Evolutionary conservation across 2,797 vertebrate species (phyloP).

Genomic region (Enteromius viviparus): DNA sequence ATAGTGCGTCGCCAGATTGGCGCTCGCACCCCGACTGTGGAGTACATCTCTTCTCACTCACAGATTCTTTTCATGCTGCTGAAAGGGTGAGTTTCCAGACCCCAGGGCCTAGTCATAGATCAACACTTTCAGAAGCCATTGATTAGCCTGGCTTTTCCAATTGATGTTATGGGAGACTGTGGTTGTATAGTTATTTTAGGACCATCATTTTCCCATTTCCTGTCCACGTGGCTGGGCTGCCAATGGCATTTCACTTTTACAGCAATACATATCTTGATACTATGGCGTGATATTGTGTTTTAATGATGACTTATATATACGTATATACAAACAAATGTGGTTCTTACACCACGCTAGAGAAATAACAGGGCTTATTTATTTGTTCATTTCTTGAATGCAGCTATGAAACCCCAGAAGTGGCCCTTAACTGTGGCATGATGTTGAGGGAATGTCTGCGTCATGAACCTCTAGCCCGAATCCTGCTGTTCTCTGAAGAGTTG

Average conservation of each 20-base stretch:
- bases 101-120: conserved; percentile 47
- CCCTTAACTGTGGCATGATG: conserved; percentile 86
- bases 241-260: conserved; percentile 8
- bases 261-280: background rate
- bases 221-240: background rate
- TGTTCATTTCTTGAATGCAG: conserved; percentile 62
- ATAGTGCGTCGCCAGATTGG: conserved; percentile 85
- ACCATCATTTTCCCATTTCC: conserved; percentile 5
- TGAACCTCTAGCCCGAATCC: conserved; percentile 78
- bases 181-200: conserved; percentile 34
- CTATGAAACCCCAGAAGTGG: conserved; percentile 81
- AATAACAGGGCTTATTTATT: background rate
- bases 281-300: background rate
- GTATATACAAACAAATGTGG: background rate
- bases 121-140: conserved; percentile 47
- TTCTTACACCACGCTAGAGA: background rate
- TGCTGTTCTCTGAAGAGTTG: conserved; percentile 82
- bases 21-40: conserved; percentile 81
- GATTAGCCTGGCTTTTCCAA: conserved; percentile 50
- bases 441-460: conserved; percentile 83
- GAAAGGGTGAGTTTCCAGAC: conserved; percentile 77
- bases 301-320: background rate
- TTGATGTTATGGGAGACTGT: conserved; percentile 30
- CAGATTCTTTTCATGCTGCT: conserved; percentile 86
- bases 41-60: conserved; percentile 83